Conservation (phyloP, 2,797 vertebrate species). For the Hafferia zeledoni region DNA sequence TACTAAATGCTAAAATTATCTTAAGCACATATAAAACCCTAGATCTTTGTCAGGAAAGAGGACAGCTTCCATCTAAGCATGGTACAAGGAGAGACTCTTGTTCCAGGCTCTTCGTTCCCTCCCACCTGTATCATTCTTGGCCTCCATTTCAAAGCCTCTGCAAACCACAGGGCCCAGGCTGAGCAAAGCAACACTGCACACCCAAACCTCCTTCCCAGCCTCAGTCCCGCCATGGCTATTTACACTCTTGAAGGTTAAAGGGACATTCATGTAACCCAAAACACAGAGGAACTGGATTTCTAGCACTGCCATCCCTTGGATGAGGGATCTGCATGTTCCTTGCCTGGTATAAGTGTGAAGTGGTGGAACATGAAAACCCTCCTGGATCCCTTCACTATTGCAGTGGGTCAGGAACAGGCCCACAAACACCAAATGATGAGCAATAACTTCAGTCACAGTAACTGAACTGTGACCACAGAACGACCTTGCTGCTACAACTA, state of each 20-base stretch:
- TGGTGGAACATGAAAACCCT: neutral
- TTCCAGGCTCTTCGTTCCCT: neutral
- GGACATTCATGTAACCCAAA: neutral
- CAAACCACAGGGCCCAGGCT: neutral
- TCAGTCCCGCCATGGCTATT: neutral
- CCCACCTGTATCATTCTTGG: neutral
- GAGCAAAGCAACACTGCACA: neutral
- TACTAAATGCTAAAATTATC: neutral
- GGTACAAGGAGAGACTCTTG: neutral
- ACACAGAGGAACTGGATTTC: neutral
- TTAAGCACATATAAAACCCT: neutral
- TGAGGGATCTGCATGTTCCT: neutral
- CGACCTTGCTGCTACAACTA: neutral
- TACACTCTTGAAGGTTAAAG: neutral
- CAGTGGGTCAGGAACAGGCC: neutral
- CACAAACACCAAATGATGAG: neutral
- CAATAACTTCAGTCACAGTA: neutral
- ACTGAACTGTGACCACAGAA: neutral
- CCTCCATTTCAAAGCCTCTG: conserved; percentile 45
- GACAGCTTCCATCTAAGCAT: neutral
- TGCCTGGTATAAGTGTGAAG: neutral
- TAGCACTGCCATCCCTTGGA: neutral
- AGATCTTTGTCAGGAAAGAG: neutral
- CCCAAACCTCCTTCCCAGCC: neutral
- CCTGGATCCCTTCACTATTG: neutral